phyloP scores from a whole-genome alignment of 2,113 vertebrate genomes.

The Perca flavescens region DNA sequence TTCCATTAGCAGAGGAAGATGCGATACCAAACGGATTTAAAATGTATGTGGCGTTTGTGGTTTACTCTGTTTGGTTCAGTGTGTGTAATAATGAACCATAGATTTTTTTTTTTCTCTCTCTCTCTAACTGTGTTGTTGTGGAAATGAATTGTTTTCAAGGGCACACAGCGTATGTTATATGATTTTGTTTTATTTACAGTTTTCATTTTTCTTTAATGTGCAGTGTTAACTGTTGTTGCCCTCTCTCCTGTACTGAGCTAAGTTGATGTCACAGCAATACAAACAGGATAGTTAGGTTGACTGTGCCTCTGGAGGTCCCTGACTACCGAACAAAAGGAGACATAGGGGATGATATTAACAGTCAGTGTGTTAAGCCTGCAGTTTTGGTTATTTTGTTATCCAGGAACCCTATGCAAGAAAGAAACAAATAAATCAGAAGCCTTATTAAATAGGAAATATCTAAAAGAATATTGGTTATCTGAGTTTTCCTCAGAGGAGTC shows the following conservation, averaged over 20 bases:
- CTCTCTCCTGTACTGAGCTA: constrained; percentile 9
- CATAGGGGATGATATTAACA: background rate
- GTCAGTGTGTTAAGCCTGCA: background rate
- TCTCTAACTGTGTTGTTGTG: background rate
- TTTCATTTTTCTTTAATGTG: background rate
- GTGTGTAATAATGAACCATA: background rate
- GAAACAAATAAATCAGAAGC: constrained; percentile 54
- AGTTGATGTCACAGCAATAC: constrained; percentile 62
- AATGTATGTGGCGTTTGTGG: background rate
- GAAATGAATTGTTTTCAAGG: constrained; percentile 22
- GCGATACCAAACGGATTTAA: constrained; percentile 46
- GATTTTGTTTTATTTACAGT: constrained; percentile 1
- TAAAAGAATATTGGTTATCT: constrained; percentile 23
- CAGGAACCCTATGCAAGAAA: constrained; percentile 74
- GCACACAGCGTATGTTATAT: background rate
- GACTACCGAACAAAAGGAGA: constrained; percentile 5
- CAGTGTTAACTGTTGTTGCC: constrained; percentile 11
- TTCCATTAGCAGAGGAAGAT: constrained; percentile 17
- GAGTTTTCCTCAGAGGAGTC: constrained; percentile 38
- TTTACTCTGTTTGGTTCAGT: background rate
- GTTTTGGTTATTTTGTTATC: constrained; percentile 31
- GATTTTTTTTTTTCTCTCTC: constrained; percentile 1
- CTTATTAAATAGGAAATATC: constrained; percentile 53
- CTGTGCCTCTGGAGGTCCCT: constrained; percentile 47
- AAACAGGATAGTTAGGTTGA: constrained; percentile 17